Conservation (phyloP, 2,888 invertebrate genomes). For the Oscheius myriophilus region DNA sequence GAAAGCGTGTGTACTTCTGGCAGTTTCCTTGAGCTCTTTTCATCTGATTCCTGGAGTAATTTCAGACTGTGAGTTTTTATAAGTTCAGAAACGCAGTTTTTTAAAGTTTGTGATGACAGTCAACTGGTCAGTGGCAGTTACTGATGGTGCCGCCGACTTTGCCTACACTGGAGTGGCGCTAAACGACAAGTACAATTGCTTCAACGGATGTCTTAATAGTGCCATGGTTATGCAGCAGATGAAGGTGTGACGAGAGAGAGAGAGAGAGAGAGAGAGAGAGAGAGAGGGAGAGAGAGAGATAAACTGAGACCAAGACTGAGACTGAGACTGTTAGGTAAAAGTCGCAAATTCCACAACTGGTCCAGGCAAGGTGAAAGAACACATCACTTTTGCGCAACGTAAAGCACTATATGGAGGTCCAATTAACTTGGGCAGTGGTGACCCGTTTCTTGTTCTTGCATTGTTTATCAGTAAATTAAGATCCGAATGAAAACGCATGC, state of each 20-base stretch:
- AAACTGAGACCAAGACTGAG: no score
- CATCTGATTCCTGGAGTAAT: neutral
- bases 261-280: no score
- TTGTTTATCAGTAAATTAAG: conserved; percentile 1
- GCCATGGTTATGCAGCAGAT: conserved; percentile 45
- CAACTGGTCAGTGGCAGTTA: conserved; percentile 37
- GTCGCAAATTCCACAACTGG: no score
- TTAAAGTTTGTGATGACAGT: conserved; percentile 42
- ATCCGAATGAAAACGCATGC: conserved; percentile 41
- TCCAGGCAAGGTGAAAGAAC: no score
- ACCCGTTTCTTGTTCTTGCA: no score
- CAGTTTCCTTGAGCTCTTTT: neutral
- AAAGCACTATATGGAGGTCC: no score
- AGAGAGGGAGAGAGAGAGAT: no score
- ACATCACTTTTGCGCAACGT: no score
- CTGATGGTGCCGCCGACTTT: conserved; percentile 44
- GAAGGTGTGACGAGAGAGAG: conserved; percentile 31
- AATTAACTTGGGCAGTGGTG: no score
- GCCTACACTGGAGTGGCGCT: conserved; percentile 14
- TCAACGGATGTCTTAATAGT: conserved; percentile 47
- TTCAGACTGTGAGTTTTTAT: neutral
- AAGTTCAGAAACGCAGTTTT: conserved; percentile 8
- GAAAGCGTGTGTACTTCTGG: neutral
- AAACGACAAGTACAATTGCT: conserved; percentile 41
- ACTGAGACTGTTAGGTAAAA: no score